Conservation (phyloP, 2,888 invertebrate genomes). For the Criorhina ranunculi region DNA sequence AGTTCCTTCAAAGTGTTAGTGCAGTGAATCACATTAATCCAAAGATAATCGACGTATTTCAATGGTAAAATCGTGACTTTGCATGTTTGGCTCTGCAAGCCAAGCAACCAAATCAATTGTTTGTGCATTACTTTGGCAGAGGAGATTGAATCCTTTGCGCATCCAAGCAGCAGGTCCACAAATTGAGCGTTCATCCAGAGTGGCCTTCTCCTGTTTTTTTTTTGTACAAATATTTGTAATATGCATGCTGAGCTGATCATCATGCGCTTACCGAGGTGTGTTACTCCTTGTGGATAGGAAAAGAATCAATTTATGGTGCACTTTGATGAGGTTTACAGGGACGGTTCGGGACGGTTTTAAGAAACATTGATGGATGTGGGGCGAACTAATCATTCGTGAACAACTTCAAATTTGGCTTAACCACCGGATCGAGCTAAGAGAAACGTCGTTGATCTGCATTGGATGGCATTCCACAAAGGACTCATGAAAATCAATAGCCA, state of each 20-base stretch:
- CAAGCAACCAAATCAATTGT: slow-evolving; percentile 50
- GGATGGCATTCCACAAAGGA: too few relatives aligned
- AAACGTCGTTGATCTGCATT: too few relatives aligned
- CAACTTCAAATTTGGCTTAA: too few relatives aligned
- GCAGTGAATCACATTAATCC: slow-evolving; percentile 63
- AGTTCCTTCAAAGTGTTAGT: slow-evolving; percentile 28
- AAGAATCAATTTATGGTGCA: slow-evolving; percentile 48
- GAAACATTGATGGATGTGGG: not conserved
- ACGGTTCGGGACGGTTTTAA: slow-evolving; percentile 2
- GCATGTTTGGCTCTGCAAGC: not conserved
- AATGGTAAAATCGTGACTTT: slow-evolving; percentile 67
- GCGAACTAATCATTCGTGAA: too few relatives aligned
- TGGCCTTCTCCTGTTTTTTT: not conserved
- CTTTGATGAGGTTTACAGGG: slow-evolving; percentile 21
- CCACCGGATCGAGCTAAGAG: too few relatives aligned
- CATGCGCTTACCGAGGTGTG: slow-evolving; percentile 46
- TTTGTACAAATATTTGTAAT: slow-evolving; percentile 38
- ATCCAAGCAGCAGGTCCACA: slow-evolving; percentile 40
- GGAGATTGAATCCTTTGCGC: slow-evolving; percentile 36
- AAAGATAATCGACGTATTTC: slow-evolving; percentile 60
- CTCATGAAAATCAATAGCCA: too few relatives aligned
- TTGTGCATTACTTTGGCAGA: slow-evolving; percentile 58
- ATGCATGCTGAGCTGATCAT: slow-evolving; percentile 24
- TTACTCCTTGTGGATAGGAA: slow-evolving; percentile 28
- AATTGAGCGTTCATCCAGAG: slow-evolving; percentile 40